phyloP scores from a whole-genome alignment of 2,888 invertebrate genomes.

The Nymphalis polychloros region DNA sequence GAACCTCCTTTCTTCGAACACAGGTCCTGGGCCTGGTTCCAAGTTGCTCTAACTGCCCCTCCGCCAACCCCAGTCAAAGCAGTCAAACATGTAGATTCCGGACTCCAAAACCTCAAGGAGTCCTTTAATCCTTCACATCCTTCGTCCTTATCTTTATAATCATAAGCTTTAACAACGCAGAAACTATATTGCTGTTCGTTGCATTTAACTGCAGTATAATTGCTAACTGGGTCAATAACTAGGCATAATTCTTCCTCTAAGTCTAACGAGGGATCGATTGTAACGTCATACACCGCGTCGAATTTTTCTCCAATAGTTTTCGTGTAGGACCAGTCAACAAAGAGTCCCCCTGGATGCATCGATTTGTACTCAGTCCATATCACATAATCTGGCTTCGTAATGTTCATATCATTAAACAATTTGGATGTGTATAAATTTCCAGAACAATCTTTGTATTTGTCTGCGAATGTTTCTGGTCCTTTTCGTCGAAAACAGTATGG shows the following conservation, averaged over 20 bases:
- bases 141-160: slow-evolving; percentile 46
- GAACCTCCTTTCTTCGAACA: slow-evolving; percentile 59
- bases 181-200: slow-evolving; percentile 64
- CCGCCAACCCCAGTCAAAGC: slow-evolving; percentile 53
- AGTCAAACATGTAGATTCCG: slow-evolving; percentile 62
- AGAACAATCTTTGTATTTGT: slow-evolving; percentile 63
- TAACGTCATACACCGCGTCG: slow-evolving; percentile 52
- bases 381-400: slow-evolving; percentile 50
- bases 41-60: slow-evolving; percentile 64
- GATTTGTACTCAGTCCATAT: slow-evolving; percentile 74
- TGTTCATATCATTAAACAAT: slow-evolving; percentile 54
- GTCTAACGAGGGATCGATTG: slow-evolving; percentile 46
- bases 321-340: slow-evolving; percentile 66
- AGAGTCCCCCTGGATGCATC: slow-evolving; percentile 69
- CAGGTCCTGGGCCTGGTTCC: slow-evolving; percentile 61
- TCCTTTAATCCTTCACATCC: slow-evolving; percentile 53
- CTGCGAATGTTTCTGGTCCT: slow-evolving; percentile 62
- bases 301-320: slow-evolving; percentile 55
- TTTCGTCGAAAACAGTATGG: slow-evolving; percentile 67
- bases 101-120: slow-evolving; percentile 59
- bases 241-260: slow-evolving; percentile 63
- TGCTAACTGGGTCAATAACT: slow-evolving; percentile 56
- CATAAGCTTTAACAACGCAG: slow-evolving; percentile 65
- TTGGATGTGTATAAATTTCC: slow-evolving; percentile 64
- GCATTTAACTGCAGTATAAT: slow-evolving; percentile 62